phyloP scores from a whole-genome alignment of 2,888 invertebrate genomes.

The Torymus texanus region DNA sequence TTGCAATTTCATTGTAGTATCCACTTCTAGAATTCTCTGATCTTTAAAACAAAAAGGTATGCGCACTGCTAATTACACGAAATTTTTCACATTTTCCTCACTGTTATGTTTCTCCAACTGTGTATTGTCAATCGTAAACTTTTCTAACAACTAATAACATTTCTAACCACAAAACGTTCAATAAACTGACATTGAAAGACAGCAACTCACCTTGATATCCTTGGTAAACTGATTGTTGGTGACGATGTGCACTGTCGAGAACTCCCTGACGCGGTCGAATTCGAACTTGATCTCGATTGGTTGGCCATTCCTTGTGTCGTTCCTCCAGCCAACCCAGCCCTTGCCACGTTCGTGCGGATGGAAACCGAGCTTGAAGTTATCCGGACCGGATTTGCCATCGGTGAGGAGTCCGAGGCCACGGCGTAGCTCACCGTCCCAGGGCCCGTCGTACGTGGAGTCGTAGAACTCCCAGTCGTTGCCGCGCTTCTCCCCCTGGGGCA shows the following conservation, averaged over 20 bases:
- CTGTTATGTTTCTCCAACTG: too few relatives aligned
- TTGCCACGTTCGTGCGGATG: constrained; percentile 77
- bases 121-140: too few relatives aligned
- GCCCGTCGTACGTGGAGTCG: constrained; percentile 90
- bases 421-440: constrained; percentile 84
- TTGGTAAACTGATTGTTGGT: constrained; percentile 90
- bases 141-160: too few relatives aligned
- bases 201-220: constrained; percentile 82
- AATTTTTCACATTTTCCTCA: too few relatives aligned
- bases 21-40: too few relatives aligned
- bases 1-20: too few relatives aligned
- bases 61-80: too few relatives aligned
- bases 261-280: constrained; percentile 91
- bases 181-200: too few relatives aligned
- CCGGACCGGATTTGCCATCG: constrained; percentile 87
- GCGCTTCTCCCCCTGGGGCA: constrained; percentile 91
- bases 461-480: constrained; percentile 86
- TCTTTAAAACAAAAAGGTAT: too few relatives aligned
- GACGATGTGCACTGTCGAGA: constrained; percentile 87
- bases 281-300: constrained; percentile 85
- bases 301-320: constrained; percentile 80
- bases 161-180: too few relatives aligned
- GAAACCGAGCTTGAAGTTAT: constrained; percentile 82
- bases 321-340: constrained; percentile 94
- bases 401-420: constrained; percentile 90